Base-by-base conservation (phyloP, 1,140 invertebrate genomes). In the Oreohelix idahoensis region DNA sequence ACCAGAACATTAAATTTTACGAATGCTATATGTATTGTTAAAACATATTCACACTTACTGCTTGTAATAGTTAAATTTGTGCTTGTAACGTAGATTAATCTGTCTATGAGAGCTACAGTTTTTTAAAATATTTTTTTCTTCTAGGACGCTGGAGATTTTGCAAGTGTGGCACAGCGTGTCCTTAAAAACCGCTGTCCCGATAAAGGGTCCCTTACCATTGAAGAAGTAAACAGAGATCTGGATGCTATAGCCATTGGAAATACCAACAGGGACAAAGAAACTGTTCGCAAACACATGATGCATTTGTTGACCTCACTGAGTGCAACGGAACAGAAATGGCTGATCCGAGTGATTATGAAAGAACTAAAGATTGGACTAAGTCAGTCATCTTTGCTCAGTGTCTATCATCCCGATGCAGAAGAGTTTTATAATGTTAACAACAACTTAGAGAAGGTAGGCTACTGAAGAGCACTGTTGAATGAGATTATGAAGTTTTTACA, bases 341-440 rank as follows among this genome's bases (percentile, higher is more conserved):
- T 98, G 0, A 96, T 97, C 2, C 93, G 97, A 85, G 95, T 98
- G 76, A 94, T 99, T 70, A 91, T 98, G 5, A 98, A 98, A 84
- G 91, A 92, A 42, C 76, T 92, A 45, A 92, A 92, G 81, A 79
- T 90, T 79, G 91, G 91, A 1, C 82, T 92, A 73, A 94, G 95
- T 23, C 94, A 95, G 83, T 94, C 94, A 66, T 94, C 94, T 45
- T 95, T 98, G 63, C 94, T 98, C 70, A 98, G 81, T 39, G 89
- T 94, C 15, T 95, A 95, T 91, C 97, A 99, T 93, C 94, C 94
- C 0, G 95, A 98, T 93, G 97, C 96, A 0, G 94, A 95, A 51
- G 95, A 96, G 45, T 93, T 96, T 26, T 97, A 95, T 89, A 94
- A 96, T 89, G 95, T 95, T 4, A 95, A 94, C 89, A 95, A 95